These are phyloP conservation scores for Lophius americanus DNA, from an alignment of 2,797 vertebrate genomes.

Conservation along the genomic window DNA sequence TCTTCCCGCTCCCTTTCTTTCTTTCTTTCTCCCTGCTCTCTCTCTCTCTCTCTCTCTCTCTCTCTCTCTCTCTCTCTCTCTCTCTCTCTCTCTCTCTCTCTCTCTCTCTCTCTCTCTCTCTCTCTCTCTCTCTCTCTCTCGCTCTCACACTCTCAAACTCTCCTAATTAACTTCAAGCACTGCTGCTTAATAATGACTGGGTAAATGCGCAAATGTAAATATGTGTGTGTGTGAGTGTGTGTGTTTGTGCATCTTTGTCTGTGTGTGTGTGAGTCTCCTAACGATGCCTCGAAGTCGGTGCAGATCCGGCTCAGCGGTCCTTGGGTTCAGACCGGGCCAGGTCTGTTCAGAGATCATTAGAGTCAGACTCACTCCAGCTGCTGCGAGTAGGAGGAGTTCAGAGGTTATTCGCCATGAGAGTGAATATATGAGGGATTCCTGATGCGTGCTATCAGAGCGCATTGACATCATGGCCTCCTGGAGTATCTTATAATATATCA, in stretches of 20 bases:
- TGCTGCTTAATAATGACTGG: slow-evolving; percentile 52
- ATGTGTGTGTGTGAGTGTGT: background rate
- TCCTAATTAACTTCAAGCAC: slow-evolving; percentile 61
- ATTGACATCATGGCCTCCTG: background rate
- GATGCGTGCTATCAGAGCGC: background rate
- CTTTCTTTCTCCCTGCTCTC: slow-evolving; percentile 44
- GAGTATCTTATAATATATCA: background rate
- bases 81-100: background rate
- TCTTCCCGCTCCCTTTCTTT: no score
- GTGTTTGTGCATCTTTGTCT: background rate
- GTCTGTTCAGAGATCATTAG: slow-evolving; percentile 6
- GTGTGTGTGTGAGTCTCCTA: background rate
- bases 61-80: slow-evolving; percentile 20
- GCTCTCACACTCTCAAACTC: slow-evolving; percentile 25
- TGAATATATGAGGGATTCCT: background rate
- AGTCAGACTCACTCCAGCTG: slow-evolving; percentile 20
- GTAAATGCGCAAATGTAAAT: background rate
- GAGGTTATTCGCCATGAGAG: background rate
- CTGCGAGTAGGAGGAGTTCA: slow-evolving; percentile 1
- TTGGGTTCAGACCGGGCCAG: slow-evolving; percentile 9
- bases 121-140: slow-evolving; percentile 1
- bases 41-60: slow-evolving; percentile 5
- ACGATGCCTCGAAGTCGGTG: slow-evolving; percentile 29
- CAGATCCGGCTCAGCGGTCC: slow-evolving; percentile 28
- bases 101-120: no score